Conservation (phyloP, 2,888 invertebrate species). For the Mesopsocus fuscifrons region DNA sequence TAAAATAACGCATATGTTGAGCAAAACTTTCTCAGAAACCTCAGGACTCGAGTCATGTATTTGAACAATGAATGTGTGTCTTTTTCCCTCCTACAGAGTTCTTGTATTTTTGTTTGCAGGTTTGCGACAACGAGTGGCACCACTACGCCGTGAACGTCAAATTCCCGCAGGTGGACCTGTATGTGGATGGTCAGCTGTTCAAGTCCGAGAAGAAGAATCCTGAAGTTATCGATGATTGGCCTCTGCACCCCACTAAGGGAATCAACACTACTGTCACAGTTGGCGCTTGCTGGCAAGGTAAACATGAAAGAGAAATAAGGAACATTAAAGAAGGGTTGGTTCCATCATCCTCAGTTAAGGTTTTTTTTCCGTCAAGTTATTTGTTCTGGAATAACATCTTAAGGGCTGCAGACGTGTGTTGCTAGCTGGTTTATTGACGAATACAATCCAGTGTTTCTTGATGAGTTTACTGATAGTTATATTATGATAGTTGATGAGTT, state of each 20-base stretch:
- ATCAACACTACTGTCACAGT: constrained; percentile 85
- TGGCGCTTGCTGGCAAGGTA: constrained; percentile 95
- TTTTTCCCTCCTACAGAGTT: neutral
- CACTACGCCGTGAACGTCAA: constrained; percentile 89
- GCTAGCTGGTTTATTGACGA: too few species aligned
- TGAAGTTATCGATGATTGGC: constrained; percentile 98
- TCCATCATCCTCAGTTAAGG: too few species aligned
- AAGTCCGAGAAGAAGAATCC: constrained; percentile 59
- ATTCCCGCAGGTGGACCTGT: constrained; percentile 75
- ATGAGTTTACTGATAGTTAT: too few species aligned
- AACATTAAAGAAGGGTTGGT: too few species aligned
- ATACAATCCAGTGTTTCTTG: too few species aligned
- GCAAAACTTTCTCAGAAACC: neutral
- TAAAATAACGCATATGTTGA: too few species aligned
- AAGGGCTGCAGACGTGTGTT: too few species aligned
- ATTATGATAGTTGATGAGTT: too few species aligned
- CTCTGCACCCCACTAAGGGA: constrained; percentile 85
- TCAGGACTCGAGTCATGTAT: neutral
- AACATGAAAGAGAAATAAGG: too few species aligned
- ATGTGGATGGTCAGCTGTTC: constrained; percentile 68
- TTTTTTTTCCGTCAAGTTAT: too few species aligned
- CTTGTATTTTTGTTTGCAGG: constrained; percentile 26
- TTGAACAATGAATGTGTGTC: too few species aligned
- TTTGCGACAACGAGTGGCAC: constrained; percentile 98
- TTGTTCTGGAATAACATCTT: too few species aligned